Percentiles rank a stretch among this genome's conserved stretches.
Evolutionary conservation across 2,797 vertebrate genomes (phyloP).

Genomic region (Platyrinchus mystaceus): DNA sequence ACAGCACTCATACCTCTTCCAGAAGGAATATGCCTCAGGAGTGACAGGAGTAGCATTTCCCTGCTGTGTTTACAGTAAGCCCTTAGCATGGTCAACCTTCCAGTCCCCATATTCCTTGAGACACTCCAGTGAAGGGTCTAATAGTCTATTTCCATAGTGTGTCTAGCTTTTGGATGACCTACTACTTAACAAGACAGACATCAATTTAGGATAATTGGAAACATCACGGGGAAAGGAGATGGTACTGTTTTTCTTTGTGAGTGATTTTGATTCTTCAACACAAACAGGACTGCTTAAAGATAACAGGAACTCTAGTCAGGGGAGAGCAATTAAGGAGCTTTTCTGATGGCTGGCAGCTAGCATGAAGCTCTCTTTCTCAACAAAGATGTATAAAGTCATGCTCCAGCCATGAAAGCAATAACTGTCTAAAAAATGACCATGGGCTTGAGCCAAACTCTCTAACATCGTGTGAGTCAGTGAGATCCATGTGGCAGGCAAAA

Average conservation of each 20-base stretch:
- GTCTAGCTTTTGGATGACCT: not conserved
- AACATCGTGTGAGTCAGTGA: not conserved
- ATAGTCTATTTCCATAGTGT: not conserved
- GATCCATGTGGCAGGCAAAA: not conserved
- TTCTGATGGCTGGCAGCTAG: conserved; percentile 15
- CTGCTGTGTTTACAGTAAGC: not conserved
- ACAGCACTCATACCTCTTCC: not conserved
- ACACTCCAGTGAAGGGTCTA: not conserved
- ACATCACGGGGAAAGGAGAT: not conserved
- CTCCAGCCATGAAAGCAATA: not conserved
- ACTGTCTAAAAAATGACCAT: not conserved
- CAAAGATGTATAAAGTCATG: not conserved
- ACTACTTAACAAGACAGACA: not conserved
- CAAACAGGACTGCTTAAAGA: conserved; percentile 26
- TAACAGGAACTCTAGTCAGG: conserved; percentile 21
- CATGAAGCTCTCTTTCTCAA: conserved; percentile 1
- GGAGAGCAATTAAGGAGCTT: conserved; percentile 46
- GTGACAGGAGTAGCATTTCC: not conserved
- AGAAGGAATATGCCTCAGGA: not conserved
- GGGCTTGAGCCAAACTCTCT: not conserved
- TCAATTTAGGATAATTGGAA: conserved; percentile 13
- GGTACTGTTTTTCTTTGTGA: conserved; percentile 20
- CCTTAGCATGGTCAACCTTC: not conserved
- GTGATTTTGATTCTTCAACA: conserved; percentile 40
- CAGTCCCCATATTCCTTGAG: not conserved